phyloP scores from a whole-genome alignment of 2,797 vertebrate species.

The Hybognathus amarus region DNA sequence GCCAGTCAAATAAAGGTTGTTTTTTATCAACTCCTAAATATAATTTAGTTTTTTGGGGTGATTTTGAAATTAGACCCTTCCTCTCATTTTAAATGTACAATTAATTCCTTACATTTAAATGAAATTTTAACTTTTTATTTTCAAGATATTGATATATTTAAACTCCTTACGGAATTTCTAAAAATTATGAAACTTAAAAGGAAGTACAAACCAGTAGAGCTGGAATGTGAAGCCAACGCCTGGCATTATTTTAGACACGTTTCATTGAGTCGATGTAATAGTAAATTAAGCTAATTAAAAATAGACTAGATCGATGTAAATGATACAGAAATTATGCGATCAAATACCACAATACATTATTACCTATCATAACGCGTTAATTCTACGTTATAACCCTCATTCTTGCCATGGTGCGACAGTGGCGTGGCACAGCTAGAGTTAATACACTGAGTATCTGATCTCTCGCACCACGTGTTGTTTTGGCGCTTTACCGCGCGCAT shows the following conservation, averaged over 20 bases:
- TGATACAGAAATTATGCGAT: not conserved
- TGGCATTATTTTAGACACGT: not conserved
- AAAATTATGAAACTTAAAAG: too few species aligned
- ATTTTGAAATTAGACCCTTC: too few species aligned
- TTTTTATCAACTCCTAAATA: too few species aligned
- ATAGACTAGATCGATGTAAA: not conserved
- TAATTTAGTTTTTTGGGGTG: too few species aligned
- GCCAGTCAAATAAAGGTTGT: too few species aligned
- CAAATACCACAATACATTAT: not conserved
- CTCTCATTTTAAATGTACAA: too few species aligned
- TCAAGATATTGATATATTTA: too few species aligned
- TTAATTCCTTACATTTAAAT: too few species aligned
- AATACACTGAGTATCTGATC: not conserved
- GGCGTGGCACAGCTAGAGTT: constrained; percentile 15
- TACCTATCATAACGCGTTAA: not conserved
- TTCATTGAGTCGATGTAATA: not conserved
- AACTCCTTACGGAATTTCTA: too few species aligned
- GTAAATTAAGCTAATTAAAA: not conserved
- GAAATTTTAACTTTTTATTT: too few species aligned
- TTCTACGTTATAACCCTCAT: not conserved
- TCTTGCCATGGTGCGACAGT: not conserved
- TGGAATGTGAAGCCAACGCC: not conserved
- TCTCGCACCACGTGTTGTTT: constrained; percentile 41
- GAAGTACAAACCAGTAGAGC: not conserved
- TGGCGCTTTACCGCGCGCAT: constrained; percentile 15